Evolutionary conservation across 1,140 invertebrate genomes (phyloP), one percentile per base, ranked within the genome.

Genomic region (Coboldia fuscipes): DNA sequence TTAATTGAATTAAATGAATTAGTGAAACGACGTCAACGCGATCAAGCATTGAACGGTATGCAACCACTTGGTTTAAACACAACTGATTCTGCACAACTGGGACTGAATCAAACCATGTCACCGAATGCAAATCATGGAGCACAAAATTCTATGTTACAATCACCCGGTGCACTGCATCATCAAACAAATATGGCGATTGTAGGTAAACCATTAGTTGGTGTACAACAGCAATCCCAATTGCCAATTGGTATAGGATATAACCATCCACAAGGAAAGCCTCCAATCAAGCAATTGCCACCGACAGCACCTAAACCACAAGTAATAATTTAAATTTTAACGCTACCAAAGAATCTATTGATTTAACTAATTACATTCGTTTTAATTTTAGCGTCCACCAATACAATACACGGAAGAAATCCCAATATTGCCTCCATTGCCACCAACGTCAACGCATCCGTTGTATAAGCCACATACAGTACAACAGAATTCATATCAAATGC

Each of bases 1-100:
- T 58, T 77, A 35, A 61, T 68, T 29, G 74, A 77, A 43, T 77
- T 77, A 70, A 61, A 68, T 15, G 75, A 78, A 46, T 72, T 76
- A 48, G 61, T 76, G 2, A 48, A 70, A 16, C 48, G 73, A 43
- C 19, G 37, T 17, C 37, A 38, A 31, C 33, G 31, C 12, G 18
- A 38, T 15, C 53, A 73, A 22, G 30, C 19, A 19, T 20, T 32
- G 30, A 57, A 70, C 16, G 59, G 54, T 5, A 55, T 56, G 7
- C 41, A 42, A 16, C 45, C 46, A 2, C 15, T 34, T 12, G 23
- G 14, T 26, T 13, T 24, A 22, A 27, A 33, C 26, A 31, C 31
- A 7, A 35, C 36, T 13, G 32, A 19, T 21, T 13, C 14, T 17
- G 21, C 24, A 37, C 9, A 35, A 38, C 20, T 8, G 7, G 12